A percentile compares a stretch with the other conserved stretches of the same genome.
Conservation (phyloP, 2,797 vertebrate genomes). For the Premnoplex brunnescens region DNA sequence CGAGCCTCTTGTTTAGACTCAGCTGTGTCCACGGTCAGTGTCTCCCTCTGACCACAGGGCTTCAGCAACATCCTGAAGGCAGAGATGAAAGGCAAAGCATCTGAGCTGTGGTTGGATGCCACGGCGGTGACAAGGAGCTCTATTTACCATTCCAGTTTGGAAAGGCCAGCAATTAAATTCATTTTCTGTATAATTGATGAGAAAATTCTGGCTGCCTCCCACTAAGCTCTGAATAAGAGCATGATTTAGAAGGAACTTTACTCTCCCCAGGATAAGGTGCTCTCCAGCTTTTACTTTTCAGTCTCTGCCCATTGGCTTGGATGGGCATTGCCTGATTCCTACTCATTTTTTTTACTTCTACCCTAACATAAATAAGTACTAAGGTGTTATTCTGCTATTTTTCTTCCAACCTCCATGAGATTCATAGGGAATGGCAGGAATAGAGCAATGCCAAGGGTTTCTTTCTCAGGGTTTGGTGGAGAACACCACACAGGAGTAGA, state of each 20-base stretch:
- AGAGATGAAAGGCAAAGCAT: background rate
- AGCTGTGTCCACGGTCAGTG: accelerated
- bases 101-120: background rate
- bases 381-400: background rate
- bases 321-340: background rate
- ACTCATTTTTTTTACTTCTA: background rate
- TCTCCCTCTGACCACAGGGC: background rate
- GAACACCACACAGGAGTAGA: background rate
- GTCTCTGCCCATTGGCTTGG: background rate
- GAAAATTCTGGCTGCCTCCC: background rate
- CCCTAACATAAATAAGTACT: background rate
- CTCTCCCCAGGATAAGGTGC: background rate
- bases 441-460: background rate
- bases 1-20: background rate
- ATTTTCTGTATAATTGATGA: background rate
- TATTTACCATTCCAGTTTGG: background rate
- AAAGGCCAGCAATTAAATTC: background rate
- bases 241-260: background rate
- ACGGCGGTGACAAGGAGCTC: background rate
- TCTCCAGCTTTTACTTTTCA: background rate
- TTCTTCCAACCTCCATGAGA: background rate
- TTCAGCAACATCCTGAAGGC: background rate
- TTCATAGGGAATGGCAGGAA: background rate
- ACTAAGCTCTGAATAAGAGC: background rate
- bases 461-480: background rate